phyloP scores from a whole-genome alignment of 2,797 vertebrate genomes.

The Spea hammondii region DNA sequence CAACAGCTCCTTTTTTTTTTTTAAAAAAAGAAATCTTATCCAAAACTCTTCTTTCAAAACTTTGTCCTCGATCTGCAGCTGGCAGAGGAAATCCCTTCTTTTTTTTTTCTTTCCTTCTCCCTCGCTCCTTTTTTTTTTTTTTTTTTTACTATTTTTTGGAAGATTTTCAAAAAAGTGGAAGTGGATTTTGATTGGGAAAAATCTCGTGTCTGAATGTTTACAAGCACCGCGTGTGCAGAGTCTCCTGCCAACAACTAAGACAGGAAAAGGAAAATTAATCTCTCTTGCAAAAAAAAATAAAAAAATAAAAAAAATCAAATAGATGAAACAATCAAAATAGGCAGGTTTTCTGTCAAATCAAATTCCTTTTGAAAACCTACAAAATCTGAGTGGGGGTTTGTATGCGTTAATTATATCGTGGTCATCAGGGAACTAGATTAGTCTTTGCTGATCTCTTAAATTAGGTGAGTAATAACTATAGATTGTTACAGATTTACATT shows the following conservation, averaged over 20 bases:
- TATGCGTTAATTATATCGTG: not conserved
- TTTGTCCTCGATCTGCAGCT: conserved; percentile 54
- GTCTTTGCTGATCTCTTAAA: conserved; percentile 3
- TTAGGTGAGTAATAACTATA: not conserved
- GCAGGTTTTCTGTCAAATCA: conserved; percentile 21
- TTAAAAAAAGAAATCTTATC: conserved; percentile 32
- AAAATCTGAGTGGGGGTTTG: conserved; percentile 2
- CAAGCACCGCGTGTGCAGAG: conserved; percentile 84
- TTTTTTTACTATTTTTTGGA: conserved; percentile 82
- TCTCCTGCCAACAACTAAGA: conserved; percentile 76
- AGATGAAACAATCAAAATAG: conserved; percentile 24
- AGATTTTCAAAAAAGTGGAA: conserved; percentile 88
- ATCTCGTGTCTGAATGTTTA: conserved; percentile 93
- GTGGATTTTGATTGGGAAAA: conserved; percentile 88
- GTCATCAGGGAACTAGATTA: not conserved
- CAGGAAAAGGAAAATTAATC: conserved; percentile 52
- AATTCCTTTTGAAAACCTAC: conserved; percentile 10
- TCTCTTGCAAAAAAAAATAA: conserved; percentile 32
- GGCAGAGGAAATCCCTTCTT: conserved; percentile 72
- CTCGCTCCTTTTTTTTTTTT: conserved; percentile 53
- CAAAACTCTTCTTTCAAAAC: conserved; percentile 67
- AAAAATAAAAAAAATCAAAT: not conserved
- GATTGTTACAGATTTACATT: conserved; percentile 16
- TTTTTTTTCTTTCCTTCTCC: conserved; percentile 55
- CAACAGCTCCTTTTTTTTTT: conserved; percentile 13